Percentiles rank a stretch among this genome's conserved stretches.
These are phyloP conservation scores for Diadegma fenestrale DNA, from an alignment of 2,888 invertebrate species.

Conservation along the genomic window DNA sequence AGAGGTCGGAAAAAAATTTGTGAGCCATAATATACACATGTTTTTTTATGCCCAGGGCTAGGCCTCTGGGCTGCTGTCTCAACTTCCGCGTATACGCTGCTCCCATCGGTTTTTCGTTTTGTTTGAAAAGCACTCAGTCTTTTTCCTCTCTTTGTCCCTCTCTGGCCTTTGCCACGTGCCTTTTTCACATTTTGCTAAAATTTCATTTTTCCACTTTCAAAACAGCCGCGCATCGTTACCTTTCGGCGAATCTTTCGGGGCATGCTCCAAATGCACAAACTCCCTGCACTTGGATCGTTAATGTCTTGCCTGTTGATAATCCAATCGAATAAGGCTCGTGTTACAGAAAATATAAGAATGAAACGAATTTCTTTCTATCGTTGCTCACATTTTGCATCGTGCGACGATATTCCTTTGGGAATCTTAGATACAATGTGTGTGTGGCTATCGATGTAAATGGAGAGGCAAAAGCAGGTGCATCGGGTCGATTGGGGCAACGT, in stretches of 20 bases:
- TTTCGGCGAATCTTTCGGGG: neutral
- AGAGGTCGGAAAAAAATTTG: conserved; percentile 18
- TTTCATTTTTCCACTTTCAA: neutral
- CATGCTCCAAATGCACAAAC: neutral
- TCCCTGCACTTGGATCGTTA: neutral
- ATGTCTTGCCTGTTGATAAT: neutral
- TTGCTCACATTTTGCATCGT: conserved; percentile 13
- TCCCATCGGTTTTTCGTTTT: neutral
- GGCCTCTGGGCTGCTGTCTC: neutral
- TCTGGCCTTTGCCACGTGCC: neutral
- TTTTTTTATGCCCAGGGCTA: conserved; percentile 7
- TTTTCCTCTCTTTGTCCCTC: neutral
- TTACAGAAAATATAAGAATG: neutral
- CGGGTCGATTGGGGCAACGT: conserved; percentile 35
- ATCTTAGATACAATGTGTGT: conserved; percentile 21
- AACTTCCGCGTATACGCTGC: neutral
- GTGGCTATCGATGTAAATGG: conserved; percentile 24
- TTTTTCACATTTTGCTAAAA: neutral
- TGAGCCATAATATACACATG: neutral
- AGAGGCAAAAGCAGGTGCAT: neutral
- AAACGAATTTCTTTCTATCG: conserved; percentile 16
- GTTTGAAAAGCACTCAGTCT: neutral
- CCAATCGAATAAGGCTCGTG: neutral
- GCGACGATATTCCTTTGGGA: neutral
- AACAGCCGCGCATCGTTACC: neutral